Conservation (phyloP, 2,113 vertebrate species). For the Zosterops pallidus region DNA sequence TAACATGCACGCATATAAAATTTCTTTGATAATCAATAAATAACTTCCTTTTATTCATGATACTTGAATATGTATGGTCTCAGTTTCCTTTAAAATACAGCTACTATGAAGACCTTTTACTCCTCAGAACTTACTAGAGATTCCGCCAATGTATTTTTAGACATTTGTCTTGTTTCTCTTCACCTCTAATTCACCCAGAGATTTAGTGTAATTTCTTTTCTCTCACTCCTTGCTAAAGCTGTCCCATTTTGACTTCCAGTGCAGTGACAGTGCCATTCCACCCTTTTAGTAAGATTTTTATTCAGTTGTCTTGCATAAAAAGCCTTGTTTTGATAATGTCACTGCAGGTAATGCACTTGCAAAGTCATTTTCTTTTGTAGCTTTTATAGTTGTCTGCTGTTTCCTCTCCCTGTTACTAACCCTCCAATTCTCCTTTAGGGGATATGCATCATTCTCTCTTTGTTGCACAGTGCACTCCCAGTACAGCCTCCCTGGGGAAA, state of each 20-base stretch:
- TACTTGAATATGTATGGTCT: background rate
- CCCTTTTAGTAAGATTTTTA: background rate
- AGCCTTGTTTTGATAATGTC: constrained; percentile 19
- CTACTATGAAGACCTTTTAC: background rate
- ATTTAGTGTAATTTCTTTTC: background rate
- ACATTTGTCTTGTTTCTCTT: background rate
- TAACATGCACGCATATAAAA: background rate
- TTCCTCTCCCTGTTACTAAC: background rate
- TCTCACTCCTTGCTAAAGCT: background rate
- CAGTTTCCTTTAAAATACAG: background rate
- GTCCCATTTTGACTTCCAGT: background rate
- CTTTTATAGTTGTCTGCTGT: background rate
- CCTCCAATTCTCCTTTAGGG: background rate
- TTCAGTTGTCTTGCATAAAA: background rate
- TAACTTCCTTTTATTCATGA: background rate
- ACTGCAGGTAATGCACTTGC: background rate
- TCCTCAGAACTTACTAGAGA: background rate
- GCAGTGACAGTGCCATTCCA: background rate
- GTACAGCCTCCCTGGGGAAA: background rate
- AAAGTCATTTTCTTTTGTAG: background rate
- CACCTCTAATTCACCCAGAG: background rate
- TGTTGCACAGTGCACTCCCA: background rate
- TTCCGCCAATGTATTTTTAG: background rate
- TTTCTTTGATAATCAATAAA: background rate
- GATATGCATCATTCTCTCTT: background rate